phyloP scores from a whole-genome alignment of 2,888 invertebrate genomes.

The Ligdia adustata region DNA sequence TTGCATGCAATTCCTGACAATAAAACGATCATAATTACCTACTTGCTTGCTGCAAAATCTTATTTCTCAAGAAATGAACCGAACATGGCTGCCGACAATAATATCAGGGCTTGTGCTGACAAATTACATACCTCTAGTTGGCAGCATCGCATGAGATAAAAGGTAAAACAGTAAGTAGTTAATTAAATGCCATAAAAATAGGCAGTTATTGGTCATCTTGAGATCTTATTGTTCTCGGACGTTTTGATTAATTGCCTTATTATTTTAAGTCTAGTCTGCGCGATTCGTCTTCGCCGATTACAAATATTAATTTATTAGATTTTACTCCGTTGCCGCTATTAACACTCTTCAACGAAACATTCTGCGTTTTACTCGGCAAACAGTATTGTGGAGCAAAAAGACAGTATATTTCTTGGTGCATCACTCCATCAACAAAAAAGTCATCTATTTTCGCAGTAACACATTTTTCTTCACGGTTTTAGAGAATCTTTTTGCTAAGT shows the following conservation, averaged over 20 bases:
- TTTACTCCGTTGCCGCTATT: no score
- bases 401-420: no score
- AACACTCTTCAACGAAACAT: no score
- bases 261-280: no score
- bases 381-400: no score
- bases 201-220: conserved; percentile 5
- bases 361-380: no score
- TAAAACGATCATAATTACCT: conserved; percentile 26
- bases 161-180: conserved; percentile 1
- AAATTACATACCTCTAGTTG: conserved; percentile 19
- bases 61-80: conserved; percentile 24
- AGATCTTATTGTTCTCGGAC: neutral
- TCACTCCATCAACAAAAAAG: no score
- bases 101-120: conserved; percentile 11
- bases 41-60: conserved; percentile 19
- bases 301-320: no score
- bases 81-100: conserved; percentile 15
- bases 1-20: conserved; percentile 14
- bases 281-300: no score
- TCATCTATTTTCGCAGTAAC: no score
- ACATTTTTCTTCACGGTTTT: no score
- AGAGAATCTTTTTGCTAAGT: no score
- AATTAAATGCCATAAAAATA: conserved; percentile 8
- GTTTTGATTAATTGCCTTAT: neutral
- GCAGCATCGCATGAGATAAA: conserved; percentile 13